Conservation (phyloP, 2,888 invertebrate genomes). For the Drosophila monieri region DNA sequence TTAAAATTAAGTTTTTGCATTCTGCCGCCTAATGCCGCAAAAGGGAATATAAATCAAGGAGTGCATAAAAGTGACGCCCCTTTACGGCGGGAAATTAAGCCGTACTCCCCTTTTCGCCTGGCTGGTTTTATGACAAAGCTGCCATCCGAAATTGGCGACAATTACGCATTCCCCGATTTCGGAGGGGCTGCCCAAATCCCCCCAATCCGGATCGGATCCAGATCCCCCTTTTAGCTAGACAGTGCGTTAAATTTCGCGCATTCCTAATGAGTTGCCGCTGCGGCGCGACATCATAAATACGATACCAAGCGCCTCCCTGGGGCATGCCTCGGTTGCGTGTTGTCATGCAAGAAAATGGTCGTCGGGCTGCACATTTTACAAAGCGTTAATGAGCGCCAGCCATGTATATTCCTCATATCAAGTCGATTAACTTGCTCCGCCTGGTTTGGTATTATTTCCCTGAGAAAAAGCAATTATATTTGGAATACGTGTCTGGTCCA, state of each 20-base stretch:
- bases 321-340: slow-evolving; percentile 28
- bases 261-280: slow-evolving; percentile 56
- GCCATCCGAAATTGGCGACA: slow-evolving; percentile 37
- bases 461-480: neutral
- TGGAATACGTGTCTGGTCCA: neutral
- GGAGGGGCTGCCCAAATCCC: neutral
- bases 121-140: slow-evolving; percentile 19
- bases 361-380: slow-evolving; percentile 60
- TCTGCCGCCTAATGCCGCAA: slow-evolving; percentile 41
- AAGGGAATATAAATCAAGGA: slow-evolving; percentile 58
- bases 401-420: slow-evolving; percentile 50
- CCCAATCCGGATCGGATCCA: neutral
- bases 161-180: slow-evolving; percentile 24
- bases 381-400: slow-evolving; percentile 61
- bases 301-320: slow-evolving; percentile 26
- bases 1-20: slow-evolving; percentile 38
- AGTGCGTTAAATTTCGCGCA: slow-evolving; percentile 61
- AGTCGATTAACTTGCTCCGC: slow-evolving; percentile 53
- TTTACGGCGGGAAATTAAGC: slow-evolving; percentile 37
- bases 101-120: slow-evolving; percentile 2
- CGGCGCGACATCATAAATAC: slow-evolving; percentile 59
- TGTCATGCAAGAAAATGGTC: slow-evolving; percentile 50
- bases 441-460: slow-evolving; percentile 40
- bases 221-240: neutral
- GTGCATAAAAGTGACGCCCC: slow-evolving; percentile 34